These are phyloP conservation scores for Coleophora deauratella DNA, from an alignment of 2,888 invertebrate genomes.

Conservation along the genomic window DNA sequence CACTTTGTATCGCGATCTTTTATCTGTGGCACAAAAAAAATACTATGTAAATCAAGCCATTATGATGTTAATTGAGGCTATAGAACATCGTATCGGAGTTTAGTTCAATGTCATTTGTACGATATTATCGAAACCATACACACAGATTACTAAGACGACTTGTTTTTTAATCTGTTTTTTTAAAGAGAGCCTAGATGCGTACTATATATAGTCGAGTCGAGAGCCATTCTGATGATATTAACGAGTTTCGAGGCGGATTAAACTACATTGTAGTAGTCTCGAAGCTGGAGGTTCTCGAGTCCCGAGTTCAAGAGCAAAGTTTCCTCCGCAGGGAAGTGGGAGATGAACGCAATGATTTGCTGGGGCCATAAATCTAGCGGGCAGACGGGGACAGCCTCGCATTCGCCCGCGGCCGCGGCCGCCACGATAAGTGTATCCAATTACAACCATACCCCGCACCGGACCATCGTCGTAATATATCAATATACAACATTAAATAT, in stretches of 20 bases:
- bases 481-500: conserved; percentile 11
- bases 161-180: no score
- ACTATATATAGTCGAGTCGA: no score
- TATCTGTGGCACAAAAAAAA: conserved; percentile 21
- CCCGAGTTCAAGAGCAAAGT: conserved; percentile 1
- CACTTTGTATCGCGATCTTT: conserved; percentile 15
- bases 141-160: no score
- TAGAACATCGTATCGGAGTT: no score
- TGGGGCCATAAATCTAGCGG: conserved; percentile 49
- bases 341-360: conserved; percentile 61
- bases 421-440: conserved; percentile 64
- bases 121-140: no score
- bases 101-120: no score
- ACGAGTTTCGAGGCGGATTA: not conserved
- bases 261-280: not conserved
- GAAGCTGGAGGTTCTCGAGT: not conserved
- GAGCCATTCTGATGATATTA: no score
- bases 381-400: conserved; percentile 50
- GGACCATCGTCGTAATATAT: conserved; percentile 27
- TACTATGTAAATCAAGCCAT: conserved; percentile 23
- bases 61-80: no score
- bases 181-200: no score
- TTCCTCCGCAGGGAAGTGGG: conserved; percentile 24
- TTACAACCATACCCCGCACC: conserved; percentile 53
- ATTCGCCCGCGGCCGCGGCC: conserved; percentile 58